Base-by-base conservation (phyloP, 2,113 vertebrate genomes). In the Equus quagga region DNA sequence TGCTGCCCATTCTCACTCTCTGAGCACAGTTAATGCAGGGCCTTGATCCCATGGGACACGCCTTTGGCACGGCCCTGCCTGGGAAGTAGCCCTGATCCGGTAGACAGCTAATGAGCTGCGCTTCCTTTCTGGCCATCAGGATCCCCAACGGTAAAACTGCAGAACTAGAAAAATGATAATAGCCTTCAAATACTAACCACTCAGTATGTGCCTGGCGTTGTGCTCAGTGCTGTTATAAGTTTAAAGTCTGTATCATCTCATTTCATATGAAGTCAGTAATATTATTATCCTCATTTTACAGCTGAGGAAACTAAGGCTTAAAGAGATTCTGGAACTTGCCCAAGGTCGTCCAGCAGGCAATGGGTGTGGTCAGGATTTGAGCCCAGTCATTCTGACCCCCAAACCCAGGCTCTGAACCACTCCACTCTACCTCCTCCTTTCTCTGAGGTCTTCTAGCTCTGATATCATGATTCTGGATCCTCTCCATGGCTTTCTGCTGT, bases 381-480 rank as follows among this genome's bases (percentile, higher is more conserved):
- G 26, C 44, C 73, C 58, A 6, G 24, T 70, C 13, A 44, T 79
- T 89, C 67, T 46, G 89, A 88, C 28, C 36, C 26, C n/a, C 78
- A n/a, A 46, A 58, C 10, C n/a, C 64, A 15, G 12, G 3, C 18
- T 94, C 58, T 23, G 70, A 96, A 67, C 70, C 19, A n/a, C 12
- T 58, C 51, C 13, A 13, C 64, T 33, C 19, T 70, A 41, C 60
- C 19, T 81, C 92, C 83, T 89, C 92, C 89, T 83, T 92, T 87
- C 70, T 78, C 54, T 67, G 89, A 92, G 54, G n/a, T 79, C 95
- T 97, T 96, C 78, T 81, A 51, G 33, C 73, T 81, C 96, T 97
- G 97, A 97, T 89, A 78, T 98, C 92, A 96, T 76, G 65, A 91
- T 84, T 83, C 96, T 97, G 97, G 92, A 95, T 81, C 19, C 67